Percentiles rank a stretch among this genome's conserved stretches.
Evolutionary conservation across 2,888 invertebrate genomes (phyloP).

Genomic region (Temnothorax ravouxi): DNA sequence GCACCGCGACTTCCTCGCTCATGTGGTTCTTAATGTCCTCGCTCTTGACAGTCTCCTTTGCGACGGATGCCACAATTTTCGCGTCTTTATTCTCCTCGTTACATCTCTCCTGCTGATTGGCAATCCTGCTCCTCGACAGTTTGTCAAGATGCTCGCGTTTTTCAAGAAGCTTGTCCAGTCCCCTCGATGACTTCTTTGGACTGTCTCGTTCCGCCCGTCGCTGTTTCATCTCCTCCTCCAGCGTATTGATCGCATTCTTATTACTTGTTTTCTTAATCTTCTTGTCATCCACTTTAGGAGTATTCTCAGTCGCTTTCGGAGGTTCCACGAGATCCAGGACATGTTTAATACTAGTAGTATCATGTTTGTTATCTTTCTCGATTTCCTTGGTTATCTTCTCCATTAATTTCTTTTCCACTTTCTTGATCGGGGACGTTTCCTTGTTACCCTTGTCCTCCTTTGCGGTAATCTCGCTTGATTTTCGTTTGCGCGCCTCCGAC

Average conservation of each 20-base stretch:
- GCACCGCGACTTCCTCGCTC: constrained; percentile 63
- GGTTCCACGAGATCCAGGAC: constrained; percentile 56
- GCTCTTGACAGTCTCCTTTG: constrained; percentile 65
- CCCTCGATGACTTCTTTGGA: constrained; percentile 88
- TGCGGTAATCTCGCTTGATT: constrained; percentile 82
- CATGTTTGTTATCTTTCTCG: constrained; percentile 61
- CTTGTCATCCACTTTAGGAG: constrained; percentile 77
- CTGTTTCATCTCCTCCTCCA: constrained; percentile 85
- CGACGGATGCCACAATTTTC: constrained; percentile 33
- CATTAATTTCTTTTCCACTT: constrained; percentile 82
- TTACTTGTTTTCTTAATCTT: constrained; percentile 78
- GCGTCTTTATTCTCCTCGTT: constrained; percentile 63
- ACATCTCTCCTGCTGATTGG: constrained; percentile 66
- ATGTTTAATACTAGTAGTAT: constrained; percentile 58
- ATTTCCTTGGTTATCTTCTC: constrained; percentile 71
- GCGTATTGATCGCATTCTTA: constrained; percentile 80
- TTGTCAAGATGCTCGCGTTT: constrained; percentile 87
- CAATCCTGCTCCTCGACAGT: constrained; percentile 80
- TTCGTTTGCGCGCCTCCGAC: constrained; percentile 84
- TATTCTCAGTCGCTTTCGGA: constrained; percentile 59
- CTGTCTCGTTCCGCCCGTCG: constrained; percentile 87
- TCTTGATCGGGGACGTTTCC: constrained; percentile 82
- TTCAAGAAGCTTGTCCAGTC: constrained; percentile 88
- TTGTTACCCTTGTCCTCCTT: constrained; percentile 83
- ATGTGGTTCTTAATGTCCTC: constrained; percentile 76